Conservation (phyloP, 2,888 invertebrate species). For the Nomada ferruginata region DNA sequence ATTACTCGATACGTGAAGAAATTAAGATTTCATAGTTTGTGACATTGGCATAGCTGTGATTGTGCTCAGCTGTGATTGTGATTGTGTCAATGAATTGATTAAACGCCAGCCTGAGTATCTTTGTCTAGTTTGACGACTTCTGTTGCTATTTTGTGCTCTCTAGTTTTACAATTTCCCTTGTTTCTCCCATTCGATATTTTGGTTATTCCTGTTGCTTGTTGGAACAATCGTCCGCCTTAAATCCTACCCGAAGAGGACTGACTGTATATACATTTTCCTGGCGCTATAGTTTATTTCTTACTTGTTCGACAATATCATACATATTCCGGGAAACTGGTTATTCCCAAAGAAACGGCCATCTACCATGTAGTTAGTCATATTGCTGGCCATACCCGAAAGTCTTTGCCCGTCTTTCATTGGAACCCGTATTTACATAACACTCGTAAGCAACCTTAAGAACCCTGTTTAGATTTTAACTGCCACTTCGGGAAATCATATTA, state of each 20-base stretch:
- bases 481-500: conserved; percentile 77
- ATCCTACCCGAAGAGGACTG: background rate
- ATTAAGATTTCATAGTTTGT: no score
- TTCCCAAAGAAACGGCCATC: background rate
- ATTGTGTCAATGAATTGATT: no score
- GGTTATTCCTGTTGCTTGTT: no score
- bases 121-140: no score
- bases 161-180: no score
- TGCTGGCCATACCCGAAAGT: conserved; percentile 39
- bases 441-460: conserved; percentile 68
- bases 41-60: no score
- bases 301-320: background rate
- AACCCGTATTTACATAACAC: conserved; percentile 75
- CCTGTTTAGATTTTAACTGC: conserved; percentile 72
- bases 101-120: no score
- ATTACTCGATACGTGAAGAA: no score
- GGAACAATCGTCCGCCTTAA: conserved; percentile 8
- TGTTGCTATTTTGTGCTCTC: no score
- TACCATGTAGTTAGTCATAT: conserved; percentile 62
- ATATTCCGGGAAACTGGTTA: background rate
- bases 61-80: no score
- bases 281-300: conserved; percentile 21
- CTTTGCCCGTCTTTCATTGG: conserved; percentile 54
- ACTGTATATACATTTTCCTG: conserved; percentile 4
- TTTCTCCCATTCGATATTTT: background rate